Evolutionary conservation across 2,888 invertebrate species (phyloP).

Genomic region (Phyllotreta cruciferae): DNA sequence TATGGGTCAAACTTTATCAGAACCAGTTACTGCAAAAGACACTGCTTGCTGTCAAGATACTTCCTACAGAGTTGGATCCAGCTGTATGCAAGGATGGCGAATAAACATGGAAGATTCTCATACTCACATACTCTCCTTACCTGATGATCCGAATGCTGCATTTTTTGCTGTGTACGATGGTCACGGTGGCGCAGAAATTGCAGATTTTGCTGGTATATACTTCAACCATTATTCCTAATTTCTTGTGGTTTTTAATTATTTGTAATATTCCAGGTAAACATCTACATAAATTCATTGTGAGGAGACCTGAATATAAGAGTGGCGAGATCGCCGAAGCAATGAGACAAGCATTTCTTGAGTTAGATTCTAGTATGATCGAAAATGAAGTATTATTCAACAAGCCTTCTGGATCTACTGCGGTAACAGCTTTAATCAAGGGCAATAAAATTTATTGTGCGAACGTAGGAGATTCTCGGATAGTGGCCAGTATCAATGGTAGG

Average conservation of each 20-base stretch:
- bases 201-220: slow-evolving; percentile 94
- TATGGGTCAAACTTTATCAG: slow-evolving; percentile 98
- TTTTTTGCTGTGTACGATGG: slow-evolving; percentile 98
- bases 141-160: slow-evolving; percentile 89
- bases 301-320: slow-evolving; percentile 81
- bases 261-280: slow-evolving; percentile 65
- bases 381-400: slow-evolving; percentile 90
- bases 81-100: slow-evolving; percentile 99
- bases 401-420: slow-evolving; percentile 94
- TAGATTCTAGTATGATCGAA: slow-evolving; percentile 91
- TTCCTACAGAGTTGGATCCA: slow-evolving; percentile 84
- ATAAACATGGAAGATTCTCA: slow-evolving; percentile 99
- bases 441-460: slow-evolving; percentile 92
- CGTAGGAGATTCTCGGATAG: slow-evolving; percentile 95
- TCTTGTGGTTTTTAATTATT: background rate
- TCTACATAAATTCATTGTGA: slow-evolving; percentile 89
- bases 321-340: slow-evolving; percentile 87
- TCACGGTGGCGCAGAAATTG: slow-evolving; percentile 78
- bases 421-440: slow-evolving; percentile 84
- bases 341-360: slow-evolving; percentile 78
- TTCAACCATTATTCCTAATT: slow-evolving; percentile 79
- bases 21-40: slow-evolving; percentile 92
- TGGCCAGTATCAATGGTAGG: slow-evolving; percentile 85
- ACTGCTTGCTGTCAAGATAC: slow-evolving; percentile 81
- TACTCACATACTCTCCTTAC: slow-evolving; percentile 90